Evolutionary conservation across 2,888 invertebrate species (phyloP).

Genomic region (Eremobia ochroleuca): DNA sequence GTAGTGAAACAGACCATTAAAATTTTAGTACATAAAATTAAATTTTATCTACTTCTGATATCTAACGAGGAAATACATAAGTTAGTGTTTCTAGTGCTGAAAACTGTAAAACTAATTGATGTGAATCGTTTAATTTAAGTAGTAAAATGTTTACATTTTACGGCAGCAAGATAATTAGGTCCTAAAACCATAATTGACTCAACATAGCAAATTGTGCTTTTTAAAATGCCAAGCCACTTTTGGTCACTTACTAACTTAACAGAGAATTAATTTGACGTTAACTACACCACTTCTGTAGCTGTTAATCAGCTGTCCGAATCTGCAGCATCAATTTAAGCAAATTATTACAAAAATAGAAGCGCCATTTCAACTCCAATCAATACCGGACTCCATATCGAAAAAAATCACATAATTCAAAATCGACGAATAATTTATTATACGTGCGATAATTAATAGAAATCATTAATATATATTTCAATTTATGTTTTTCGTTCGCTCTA

Average conservation of each 20-base stretch:
- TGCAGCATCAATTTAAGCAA: slow-evolving; percentile 48
- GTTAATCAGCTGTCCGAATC: slow-evolving; percentile 40
- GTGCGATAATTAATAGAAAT: slow-evolving; percentile 69
- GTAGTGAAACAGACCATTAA: slow-evolving; percentile 1
- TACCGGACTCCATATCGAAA: slow-evolving; percentile 46
- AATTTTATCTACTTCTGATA: slow-evolving; percentile 10
- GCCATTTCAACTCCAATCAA: slow-evolving; percentile 57
- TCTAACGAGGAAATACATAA: slow-evolving; percentile 5
- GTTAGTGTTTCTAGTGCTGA: not conserved
- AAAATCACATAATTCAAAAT: slow-evolving; percentile 63
- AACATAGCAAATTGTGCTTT: not conserved
- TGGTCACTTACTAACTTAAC: slow-evolving; percentile 24
- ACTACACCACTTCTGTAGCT: slow-evolving; percentile 29
- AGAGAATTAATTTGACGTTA: slow-evolving; percentile 28
- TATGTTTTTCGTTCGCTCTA: slow-evolving; percentile 65
- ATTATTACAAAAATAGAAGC: slow-evolving; percentile 52
- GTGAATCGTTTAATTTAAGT: not conserved
- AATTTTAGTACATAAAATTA: not conserved
- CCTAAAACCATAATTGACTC: not conserved
- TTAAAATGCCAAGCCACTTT: slow-evolving; percentile 2
- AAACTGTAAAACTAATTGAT: slow-evolving; percentile 33
- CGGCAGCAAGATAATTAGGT: not conserved
- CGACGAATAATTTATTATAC: slow-evolving; percentile 65
- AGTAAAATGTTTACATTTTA: slow-evolving; percentile 7
- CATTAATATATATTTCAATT: slow-evolving; percentile 69